phyloP scores from a whole-genome alignment of 2,797 vertebrate species.

The Merluccius polli region DNA sequence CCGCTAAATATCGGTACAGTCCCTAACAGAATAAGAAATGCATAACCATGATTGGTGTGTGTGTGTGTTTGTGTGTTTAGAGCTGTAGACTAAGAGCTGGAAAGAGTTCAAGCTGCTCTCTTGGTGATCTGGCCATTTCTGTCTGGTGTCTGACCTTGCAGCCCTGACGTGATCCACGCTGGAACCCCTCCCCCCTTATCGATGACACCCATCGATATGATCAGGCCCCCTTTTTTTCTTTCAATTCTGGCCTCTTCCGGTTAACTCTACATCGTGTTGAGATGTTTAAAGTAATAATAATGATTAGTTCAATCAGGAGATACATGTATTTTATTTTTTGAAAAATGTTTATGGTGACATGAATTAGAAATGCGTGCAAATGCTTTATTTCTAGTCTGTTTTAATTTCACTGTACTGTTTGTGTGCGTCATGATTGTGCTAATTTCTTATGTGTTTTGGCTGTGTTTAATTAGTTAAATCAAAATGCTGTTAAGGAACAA shows the following conservation, averaged over 20 bases:
- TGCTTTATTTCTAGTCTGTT: slow-evolving; percentile 58
- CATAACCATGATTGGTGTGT: slow-evolving; percentile 2
- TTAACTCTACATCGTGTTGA: slow-evolving; percentile 24
- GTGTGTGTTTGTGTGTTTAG: slow-evolving; percentile 18
- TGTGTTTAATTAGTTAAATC: slow-evolving; percentile 54
- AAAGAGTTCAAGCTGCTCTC: slow-evolving; percentile 62
- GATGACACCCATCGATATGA: not conserved
- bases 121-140: slow-evolving; percentile 65
- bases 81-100: slow-evolving; percentile 59
- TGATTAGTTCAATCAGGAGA: slow-evolving; percentile 31
- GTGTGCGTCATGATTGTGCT: slow-evolving; percentile 48
- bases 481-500: slow-evolving; percentile 49
- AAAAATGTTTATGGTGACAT: slow-evolving; percentile 38
- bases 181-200: not conserved
- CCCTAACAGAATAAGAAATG: not conserved
- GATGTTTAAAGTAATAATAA: slow-evolving; percentile 29
- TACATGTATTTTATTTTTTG: slow-evolving; percentile 20
- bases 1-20: too few relatives aligned
- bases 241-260: not conserved
- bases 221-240: not conserved
- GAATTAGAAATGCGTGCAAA: slow-evolving; percentile 53
- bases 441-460: slow-evolving; percentile 48
- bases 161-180: slow-evolving; percentile 18
- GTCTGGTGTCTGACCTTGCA: slow-evolving; percentile 39
- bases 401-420: slow-evolving; percentile 48